These are phyloP conservation scores for Leptinotarsa defecta DNA, from an alignment of 1,140 invertebrate genomes.

Conservation along the genomic window DNA sequence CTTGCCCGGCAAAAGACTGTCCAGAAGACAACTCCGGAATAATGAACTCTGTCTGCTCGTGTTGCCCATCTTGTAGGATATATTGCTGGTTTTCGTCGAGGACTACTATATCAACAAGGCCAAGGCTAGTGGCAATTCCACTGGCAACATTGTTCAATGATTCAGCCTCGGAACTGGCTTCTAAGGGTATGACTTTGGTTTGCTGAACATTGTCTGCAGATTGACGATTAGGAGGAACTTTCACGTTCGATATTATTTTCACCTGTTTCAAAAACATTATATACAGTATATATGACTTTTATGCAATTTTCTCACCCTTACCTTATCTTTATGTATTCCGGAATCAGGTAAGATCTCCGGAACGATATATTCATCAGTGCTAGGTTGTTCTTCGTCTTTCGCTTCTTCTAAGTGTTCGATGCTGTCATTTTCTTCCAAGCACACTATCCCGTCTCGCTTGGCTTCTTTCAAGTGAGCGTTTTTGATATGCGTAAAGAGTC, in stretches of 20 bases:
- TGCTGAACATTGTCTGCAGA: background rate
- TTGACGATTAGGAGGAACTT: slow-evolving; percentile 35
- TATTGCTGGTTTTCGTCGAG: slow-evolving; percentile 62
- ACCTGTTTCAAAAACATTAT: slow-evolving; percentile 31
- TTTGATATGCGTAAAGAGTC: slow-evolving; percentile 71
- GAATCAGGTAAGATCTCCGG: slow-evolving; percentile 17
- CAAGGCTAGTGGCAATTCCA: slow-evolving; percentile 63
- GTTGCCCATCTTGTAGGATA: slow-evolving; percentile 39
- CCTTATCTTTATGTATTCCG: slow-evolving; percentile 27
- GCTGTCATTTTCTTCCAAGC: slow-evolving; percentile 65
- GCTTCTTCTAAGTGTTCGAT: slow-evolving; percentile 53
- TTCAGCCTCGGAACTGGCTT: slow-evolving; percentile 62
- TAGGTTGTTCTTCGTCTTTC: slow-evolving; percentile 54
- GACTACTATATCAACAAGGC: slow-evolving; percentile 63
- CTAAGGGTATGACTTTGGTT: slow-evolving; percentile 52
- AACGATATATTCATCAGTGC: slow-evolving; percentile 37
- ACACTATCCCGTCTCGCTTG: slow-evolving; percentile 63
- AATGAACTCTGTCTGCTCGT: slow-evolving; percentile 48
- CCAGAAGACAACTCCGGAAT: slow-evolving; percentile 42
- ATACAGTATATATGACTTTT: too few species aligned
- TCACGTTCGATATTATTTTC: slow-evolving; percentile 51
- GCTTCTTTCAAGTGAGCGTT: slow-evolving; percentile 65
- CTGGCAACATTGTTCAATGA: slow-evolving; percentile 62
- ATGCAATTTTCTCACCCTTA: background rate
- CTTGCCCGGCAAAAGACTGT: slow-evolving; percentile 24